Evolutionary conservation across 2,888 invertebrate species (phyloP).

Genomic region (Myopa tessellatipennis): DNA sequence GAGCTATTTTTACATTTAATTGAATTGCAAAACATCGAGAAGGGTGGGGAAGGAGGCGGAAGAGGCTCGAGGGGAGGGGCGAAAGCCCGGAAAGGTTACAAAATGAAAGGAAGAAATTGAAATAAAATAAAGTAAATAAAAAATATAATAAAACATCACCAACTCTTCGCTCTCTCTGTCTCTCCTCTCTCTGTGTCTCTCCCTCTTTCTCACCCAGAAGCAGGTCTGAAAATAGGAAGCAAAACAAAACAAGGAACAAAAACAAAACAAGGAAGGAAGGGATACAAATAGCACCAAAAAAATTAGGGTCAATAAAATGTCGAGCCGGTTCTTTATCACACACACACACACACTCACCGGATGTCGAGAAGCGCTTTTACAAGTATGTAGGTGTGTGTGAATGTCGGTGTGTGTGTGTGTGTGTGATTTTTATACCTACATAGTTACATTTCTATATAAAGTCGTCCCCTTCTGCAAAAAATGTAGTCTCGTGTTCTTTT

Average conservation of each 20-base stretch:
- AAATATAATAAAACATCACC: background rate
- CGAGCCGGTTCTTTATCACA: background rate
- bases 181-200: too few species aligned
- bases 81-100: background rate
- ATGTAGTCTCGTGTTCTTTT: too few species aligned
- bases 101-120: conserved; percentile 14
- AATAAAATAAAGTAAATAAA: background rate
- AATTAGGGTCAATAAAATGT: conserved; percentile 16
- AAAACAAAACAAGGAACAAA: background rate
- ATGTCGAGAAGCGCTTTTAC: background rate
- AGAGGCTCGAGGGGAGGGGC: too few species aligned
- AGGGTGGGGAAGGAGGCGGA: too few species aligned
- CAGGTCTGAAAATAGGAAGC: background rate
- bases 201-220: too few species aligned
- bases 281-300: background rate
- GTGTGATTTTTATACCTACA: background rate
- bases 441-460: background rate
- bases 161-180: too few species aligned
- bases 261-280: background rate
- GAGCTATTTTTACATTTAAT: background rate
- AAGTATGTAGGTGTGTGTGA: background rate
- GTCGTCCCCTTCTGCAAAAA: too few species aligned
- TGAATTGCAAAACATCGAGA: conserved; percentile 4
- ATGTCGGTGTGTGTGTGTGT: background rate
- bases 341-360: background rate